Base-by-base conservation (phyloP, 2,797 vertebrate species). In the Lates japonicus region DNA sequence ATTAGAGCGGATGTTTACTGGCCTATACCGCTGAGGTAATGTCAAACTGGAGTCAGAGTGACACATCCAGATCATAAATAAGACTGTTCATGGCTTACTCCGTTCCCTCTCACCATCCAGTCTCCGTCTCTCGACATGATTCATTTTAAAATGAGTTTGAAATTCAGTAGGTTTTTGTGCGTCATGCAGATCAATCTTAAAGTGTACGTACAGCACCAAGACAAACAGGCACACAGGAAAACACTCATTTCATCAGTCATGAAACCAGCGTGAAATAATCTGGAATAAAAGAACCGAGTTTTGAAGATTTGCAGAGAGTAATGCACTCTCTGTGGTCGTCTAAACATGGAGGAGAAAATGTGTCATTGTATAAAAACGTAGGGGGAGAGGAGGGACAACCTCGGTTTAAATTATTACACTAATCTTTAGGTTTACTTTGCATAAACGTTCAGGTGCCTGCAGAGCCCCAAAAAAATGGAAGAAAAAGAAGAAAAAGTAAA, bases 151-250 rank as follows among this genome's bases (percentile, higher is more conserved):
- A 61, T 85, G 22, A 82, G 75, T 57, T 46, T 39, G 37, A 89
- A 64, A 74, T 68, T 44, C 8, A 35, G 49, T n/a, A 25, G 13
- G 63, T 51, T 9, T 29, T 35, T 60, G 52, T 78, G 75, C 64
- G 17, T 76, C 85, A 90, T 88, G 83, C 88, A 85, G 68, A 64
- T 71, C 41, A 42, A 70, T 76, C 69, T 29, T 71, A 57, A 31
- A 55, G 70, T 80, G 84, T 61, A 31, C 44, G 57, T 44, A 74
- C 49, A 66, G 57, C 52, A 63, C 60, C 31, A 37, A 65, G 48
- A 82, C 64, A 49, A 57, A 73, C 75, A 82, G 68, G 72, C 60
- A 73, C 70, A 61, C 61, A 55, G 64, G 19, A 70, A 16, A 70
- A 59, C 71, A 29, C 65, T 52, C 1, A 57, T 61, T 49, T 70